Evolutionary conservation across 2,888 invertebrate species (phyloP), one percentile per base, ranked within the genome.

Genomic region (Campaea margaritaria): DNA sequence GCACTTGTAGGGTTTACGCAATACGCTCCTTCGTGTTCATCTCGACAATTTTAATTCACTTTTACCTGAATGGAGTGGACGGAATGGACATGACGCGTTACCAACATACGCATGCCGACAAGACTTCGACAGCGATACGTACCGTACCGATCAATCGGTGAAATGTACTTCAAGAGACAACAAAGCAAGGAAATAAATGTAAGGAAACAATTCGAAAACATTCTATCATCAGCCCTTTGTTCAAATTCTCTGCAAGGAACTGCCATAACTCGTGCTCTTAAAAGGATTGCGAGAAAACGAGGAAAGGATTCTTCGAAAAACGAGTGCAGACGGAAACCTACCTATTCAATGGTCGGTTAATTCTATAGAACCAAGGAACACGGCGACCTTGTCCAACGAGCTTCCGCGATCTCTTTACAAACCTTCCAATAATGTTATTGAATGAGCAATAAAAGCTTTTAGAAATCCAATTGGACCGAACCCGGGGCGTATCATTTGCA

Each of bases 281-380:
- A 86, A 85, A 81, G 79, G 83, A 85, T 86, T 85, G 84, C 79
- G 77, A 75, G 76, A 74, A 80, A 82, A 79, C 77, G 74, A 82
- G 75, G 73, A 75, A 73, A 74, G 70, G 75, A 79, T 73, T 81
- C 75, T 76, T 79, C 64, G 71, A 76, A 76, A 73, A 77, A 73
- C 76, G 72, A 76, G 65, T 62, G 58, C 43, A 50, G 36, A 39
- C 31, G 67, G 68, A 49, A 51, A 56, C 62, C 43, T 42, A 53
- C 38, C 55, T 52, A 66, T 68, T 42, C 10, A 66, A 64, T 54
- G 59, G 64, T 65, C 69, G 73, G 54, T 71, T 75, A 72, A 76
- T 75, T 78, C 73, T 75, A 75, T 71, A 73, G 74, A 75, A 73
- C 68, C 63, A 67, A 67, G 74, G 70, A 69, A 65, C 62, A 64